A percentile compares a stretch with the other conserved stretches of the same genome.
Conservation (phyloP, 2,113 vertebrate genomes). For the Octodon degus region DNA sequence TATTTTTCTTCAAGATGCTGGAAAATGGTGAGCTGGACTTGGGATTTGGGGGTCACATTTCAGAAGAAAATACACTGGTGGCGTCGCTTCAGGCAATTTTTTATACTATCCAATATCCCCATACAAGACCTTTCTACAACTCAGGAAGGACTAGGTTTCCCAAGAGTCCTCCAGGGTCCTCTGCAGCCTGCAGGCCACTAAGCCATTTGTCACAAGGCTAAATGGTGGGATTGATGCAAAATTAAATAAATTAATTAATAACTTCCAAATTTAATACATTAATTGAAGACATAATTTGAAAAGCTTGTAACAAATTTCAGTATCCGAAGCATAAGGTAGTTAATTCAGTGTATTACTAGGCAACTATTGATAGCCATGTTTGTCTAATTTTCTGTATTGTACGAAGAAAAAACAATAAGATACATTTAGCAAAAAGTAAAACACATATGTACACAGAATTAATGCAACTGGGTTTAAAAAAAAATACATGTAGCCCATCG, state of each 20-base stretch:
- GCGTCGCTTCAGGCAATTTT: background rate
- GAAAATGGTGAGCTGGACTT: background rate
- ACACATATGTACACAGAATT: background rate
- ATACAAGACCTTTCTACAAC: background rate
- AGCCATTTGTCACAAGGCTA: background rate
- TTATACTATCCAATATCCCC: background rate
- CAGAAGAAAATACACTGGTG: background rate
- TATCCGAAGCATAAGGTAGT: background rate
- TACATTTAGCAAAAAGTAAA: slow-evolving; percentile 31
- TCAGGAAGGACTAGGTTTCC: background rate
- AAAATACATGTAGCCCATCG: background rate
- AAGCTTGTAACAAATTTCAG: slow-evolving; percentile 1
- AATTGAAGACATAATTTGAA: slow-evolving; percentile 30
- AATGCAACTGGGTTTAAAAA: background rate
- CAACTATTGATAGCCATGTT: background rate
- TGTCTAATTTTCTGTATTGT: background rate
- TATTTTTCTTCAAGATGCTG: background rate
- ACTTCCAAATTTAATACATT: background rate
- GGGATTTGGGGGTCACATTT: background rate
- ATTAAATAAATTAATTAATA: background rate
- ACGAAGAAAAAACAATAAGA: background rate
- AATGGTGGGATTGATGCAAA: background rate
- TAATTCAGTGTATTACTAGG: background rate
- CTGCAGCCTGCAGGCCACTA: background rate
- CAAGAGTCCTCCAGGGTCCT: background rate